Evolutionary conservation across 1,140 invertebrate genomes (phyloP).

Genomic region (Sminthurides bifidus): DNA sequence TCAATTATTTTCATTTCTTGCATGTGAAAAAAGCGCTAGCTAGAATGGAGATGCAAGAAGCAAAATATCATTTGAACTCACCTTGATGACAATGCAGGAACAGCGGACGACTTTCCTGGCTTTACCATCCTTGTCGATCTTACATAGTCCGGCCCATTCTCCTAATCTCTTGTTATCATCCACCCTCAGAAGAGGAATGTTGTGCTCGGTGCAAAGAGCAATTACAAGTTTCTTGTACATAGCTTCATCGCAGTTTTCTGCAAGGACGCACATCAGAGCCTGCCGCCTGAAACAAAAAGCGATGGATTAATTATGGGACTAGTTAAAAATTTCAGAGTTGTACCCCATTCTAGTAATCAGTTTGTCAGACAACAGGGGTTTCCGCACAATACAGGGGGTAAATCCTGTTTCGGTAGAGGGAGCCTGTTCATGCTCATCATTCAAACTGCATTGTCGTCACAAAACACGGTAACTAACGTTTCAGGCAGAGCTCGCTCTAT

Average conservation of each 20-base stretch:
- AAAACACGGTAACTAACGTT: too few species aligned
- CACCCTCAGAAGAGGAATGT: conserved; percentile 92
- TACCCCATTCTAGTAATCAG: not conserved
- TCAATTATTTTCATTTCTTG: conserved; percentile 9
- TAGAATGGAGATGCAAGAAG: not conserved
- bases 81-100: conserved; percentile 94
- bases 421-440: conserved; percentile 24
- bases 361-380: conserved; percentile 13
- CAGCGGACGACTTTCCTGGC: conserved; percentile 97
- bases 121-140: conserved; percentile 98
- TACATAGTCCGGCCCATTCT: conserved; percentile 98
- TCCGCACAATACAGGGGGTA: conserved; percentile 31
- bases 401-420: conserved; percentile 31
- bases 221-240: conserved; percentile 97
- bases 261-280: conserved; percentile 89
- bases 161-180: conserved; percentile 98
- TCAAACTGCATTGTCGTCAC: too few species aligned
- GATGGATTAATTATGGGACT: too few species aligned
- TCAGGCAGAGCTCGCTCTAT: too few species aligned
- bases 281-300: conserved; percentile 58
- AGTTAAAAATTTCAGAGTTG: too few species aligned
- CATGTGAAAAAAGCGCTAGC: not conserved
- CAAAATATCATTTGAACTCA: conserved; percentile 35
- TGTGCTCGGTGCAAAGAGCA: conserved; percentile 94
- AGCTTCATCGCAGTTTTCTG: conserved; percentile 96